Base-by-base conservation (phyloP, 2,797 vertebrate species). In the Coreius guichenoti region DNA sequence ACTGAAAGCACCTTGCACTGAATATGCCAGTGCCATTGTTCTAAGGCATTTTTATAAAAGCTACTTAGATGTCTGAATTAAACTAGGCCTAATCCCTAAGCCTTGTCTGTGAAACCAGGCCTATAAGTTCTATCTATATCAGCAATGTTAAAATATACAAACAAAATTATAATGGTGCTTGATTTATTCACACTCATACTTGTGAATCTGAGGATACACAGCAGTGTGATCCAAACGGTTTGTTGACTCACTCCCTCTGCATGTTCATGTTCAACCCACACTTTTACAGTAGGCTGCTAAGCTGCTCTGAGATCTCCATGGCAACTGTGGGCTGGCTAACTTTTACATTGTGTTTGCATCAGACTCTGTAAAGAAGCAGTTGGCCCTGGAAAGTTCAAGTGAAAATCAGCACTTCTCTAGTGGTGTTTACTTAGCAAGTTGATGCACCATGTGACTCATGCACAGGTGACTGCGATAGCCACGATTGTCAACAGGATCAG, bases 261-360 rank as follows among this genome's bases (percentile, higher is more conserved):
- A 45, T 85, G 84, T 58, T 83, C 45, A 39, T 86, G 84, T 65
- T 67, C 79, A 82, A 45, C 49, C 83, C 80, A 80, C 75, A 58
- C 63, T 63, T 73, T 77, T 47, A 70, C 80, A 69, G 85, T 69
- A 69, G 63, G 23, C 51, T 54, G 54, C 58, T 33, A 65, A 49
- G 17, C 65, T 63, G 49, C 70, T 39, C 23, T 23, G 77, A 49
- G 43, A 72, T 87, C 87, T 82, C 58, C 54, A 63, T 65, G 78
- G n/a, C 36, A 72, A 23, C 76, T 19, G 68, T 36, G 73, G 72
- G 80, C 81, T 14, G 69, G 45, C 76, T 77, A 88, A 75, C 84
- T 90, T 89, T 94, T 93, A 89, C 92, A 91, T 89, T 74, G 89
- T 21, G 89, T 31, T 80, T 82, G 67, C 29, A 74, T 68, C 80